phyloP scores from a whole-genome alignment of 2,888 invertebrate species.

The Idaea dimidiata region DNA sequence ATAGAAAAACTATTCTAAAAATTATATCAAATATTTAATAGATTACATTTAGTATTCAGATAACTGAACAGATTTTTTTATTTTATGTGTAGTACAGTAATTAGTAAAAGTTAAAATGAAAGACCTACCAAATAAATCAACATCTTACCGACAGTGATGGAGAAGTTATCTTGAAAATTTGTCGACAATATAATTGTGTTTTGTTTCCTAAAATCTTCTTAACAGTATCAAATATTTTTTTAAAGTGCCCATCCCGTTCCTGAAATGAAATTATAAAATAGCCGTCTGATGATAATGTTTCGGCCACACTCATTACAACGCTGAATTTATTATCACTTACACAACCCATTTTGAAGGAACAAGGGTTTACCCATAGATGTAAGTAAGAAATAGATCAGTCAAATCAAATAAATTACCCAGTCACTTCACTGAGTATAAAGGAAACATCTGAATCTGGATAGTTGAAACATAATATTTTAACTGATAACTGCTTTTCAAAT shows the following conservation, averaged over 20 bases:
- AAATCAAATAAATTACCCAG: neutral
- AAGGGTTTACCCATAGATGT: slow-evolving; percentile 2
- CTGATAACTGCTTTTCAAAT: too few relatives aligned
- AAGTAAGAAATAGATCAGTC: neutral
- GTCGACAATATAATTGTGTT: neutral
- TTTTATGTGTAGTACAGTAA: too few relatives aligned
- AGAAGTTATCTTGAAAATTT: neutral
- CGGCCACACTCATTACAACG: slow-evolving; percentile 18
- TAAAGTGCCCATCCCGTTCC: neutral
- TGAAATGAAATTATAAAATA: slow-evolving; percentile 17
- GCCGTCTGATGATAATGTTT: slow-evolving; percentile 22
- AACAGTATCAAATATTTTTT: neutral
- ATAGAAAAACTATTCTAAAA: too few relatives aligned
- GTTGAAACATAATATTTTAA: too few relatives aligned
- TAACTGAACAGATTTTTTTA: too few relatives aligned
- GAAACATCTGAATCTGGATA: neutral
- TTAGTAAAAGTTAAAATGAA: neutral
- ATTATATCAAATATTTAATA: too few relatives aligned
- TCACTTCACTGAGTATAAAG: neutral
- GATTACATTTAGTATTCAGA: too few relatives aligned
- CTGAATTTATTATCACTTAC: slow-evolving; percentile 19
- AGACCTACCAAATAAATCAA: neutral
- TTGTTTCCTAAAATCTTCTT: neutral
- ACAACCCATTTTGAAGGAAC: neutral
- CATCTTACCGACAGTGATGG: neutral